Evolutionary conservation across 2,113 vertebrate genomes (phyloP).

Genomic region (Macquaria ambigua): DNA sequence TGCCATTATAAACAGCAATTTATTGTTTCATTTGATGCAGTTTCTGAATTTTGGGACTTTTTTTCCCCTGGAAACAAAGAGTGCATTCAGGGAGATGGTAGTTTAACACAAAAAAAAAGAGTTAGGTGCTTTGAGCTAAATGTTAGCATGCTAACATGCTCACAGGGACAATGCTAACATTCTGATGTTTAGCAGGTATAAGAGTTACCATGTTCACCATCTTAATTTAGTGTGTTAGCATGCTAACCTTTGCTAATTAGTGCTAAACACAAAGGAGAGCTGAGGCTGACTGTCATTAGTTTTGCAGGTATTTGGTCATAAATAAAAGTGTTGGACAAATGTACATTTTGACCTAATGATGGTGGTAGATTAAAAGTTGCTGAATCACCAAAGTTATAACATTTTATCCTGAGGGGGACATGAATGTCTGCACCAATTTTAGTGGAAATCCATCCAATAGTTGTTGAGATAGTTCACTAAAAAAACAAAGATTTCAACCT

Average conservation of each 20-base stretch:
- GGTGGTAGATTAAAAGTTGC: not conserved
- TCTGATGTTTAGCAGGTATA: not conserved
- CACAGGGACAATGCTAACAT: not conserved
- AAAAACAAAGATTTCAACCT: too few relatives aligned
- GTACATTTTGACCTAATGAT: not conserved
- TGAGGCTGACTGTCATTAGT: not conserved
- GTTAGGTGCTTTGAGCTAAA: too few relatives aligned
- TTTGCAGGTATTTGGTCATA: not conserved
- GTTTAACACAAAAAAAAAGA: not conserved
- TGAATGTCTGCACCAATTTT: not conserved
- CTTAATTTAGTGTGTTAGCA: not conserved
- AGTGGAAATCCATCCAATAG: not conserved
- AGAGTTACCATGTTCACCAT: not conserved
- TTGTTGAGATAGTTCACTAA: too few relatives aligned
- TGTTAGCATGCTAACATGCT: not conserved
- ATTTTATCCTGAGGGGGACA: not conserved
- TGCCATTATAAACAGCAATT: conserved; percentile 39
- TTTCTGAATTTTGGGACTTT: conserved; percentile 16
- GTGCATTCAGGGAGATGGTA: not conserved
- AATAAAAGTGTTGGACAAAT: too few relatives aligned
- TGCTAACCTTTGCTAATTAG: not conserved
- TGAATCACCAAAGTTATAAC: not conserved
- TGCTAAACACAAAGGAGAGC: not conserved
- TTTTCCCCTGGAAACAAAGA: not conserved
- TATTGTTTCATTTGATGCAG: conserved; percentile 10